Percentiles rank a stretch among this genome's conserved stretches.
These are phyloP conservation scores for Chaetops frenatus DNA, from an alignment of 2,113 vertebrate species.

Conservation along the genomic window DNA sequence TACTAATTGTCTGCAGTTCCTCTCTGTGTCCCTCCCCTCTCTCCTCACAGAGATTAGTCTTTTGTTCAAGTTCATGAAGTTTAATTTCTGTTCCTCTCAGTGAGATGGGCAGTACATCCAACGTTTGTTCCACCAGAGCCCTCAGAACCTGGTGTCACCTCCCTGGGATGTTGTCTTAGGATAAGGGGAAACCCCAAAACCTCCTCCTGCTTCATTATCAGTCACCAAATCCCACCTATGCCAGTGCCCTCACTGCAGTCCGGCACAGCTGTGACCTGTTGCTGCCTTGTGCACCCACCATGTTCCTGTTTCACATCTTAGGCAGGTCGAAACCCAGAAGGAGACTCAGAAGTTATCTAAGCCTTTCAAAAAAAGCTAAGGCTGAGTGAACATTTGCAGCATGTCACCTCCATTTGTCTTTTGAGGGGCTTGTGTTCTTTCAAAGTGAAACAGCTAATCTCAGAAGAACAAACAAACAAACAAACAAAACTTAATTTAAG, in stretches of 20 bases:
- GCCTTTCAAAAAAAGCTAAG: background rate
- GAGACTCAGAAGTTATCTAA: background rate
- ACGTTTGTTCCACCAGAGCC: background rate
- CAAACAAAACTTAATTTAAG: background rate
- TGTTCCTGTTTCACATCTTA: rapidly evolving
- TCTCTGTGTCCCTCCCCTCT: conserved; percentile 4
- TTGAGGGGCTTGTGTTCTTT: background rate
- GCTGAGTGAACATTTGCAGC: background rate
- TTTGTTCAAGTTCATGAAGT: conserved; percentile 57
- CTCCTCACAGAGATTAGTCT: conserved; percentile 31
- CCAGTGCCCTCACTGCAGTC: rapidly evolving
- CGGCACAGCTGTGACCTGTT: background rate
- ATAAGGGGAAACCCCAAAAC: background rate
- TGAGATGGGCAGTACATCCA: background rate
- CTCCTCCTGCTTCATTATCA: background rate
- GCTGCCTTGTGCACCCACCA: rapidly evolving
- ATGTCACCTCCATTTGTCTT: background rate
- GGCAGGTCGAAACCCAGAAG: background rate
- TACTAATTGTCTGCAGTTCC: conserved; percentile 48
- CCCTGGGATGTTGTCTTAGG: background rate
- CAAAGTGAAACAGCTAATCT: background rate
- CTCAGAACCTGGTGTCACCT: background rate
- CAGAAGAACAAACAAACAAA: conserved; percentile 8
- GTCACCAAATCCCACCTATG: background rate
- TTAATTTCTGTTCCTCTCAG: conserved; percentile 55